phyloP scores from a whole-genome alignment of 2,888 invertebrate genomes.

The Pristionchus mayeri region DNA sequence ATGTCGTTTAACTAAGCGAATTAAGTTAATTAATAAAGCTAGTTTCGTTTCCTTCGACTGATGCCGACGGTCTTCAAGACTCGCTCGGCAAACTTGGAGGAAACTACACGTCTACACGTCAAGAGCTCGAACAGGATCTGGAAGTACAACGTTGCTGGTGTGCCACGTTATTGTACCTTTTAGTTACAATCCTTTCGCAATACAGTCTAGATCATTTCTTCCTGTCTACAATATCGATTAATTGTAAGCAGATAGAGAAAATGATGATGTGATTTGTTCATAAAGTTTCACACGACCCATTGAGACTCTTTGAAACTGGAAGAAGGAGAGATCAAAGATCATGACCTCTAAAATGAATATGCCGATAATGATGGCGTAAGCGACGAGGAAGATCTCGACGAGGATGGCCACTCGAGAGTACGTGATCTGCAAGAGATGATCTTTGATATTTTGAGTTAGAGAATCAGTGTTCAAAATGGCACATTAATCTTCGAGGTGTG shows the following conservation, averaged over 20 bases:
- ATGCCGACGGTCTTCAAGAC: not conserved
- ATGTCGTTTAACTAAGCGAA: no score
- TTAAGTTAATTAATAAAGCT: no score
- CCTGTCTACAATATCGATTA: no score
- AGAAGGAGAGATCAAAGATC: not conserved
- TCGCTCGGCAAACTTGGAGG: not conserved
- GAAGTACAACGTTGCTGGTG: not conserved
- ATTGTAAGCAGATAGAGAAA: not conserved
- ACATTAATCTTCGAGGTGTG: no score
- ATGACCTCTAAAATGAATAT: slow-evolving; percentile 23
- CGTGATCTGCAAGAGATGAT: not conserved
- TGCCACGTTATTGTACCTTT: not conserved
- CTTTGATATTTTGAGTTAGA: no score
- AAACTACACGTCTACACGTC: not conserved
- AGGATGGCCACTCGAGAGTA: not conserved
- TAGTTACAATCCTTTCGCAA: no score
- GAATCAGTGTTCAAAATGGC: no score
- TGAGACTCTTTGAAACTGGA: no score
- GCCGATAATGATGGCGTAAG: not conserved
- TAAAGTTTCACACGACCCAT: no score
- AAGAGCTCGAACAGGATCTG: not conserved
- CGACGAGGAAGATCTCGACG: slow-evolving; percentile 8
- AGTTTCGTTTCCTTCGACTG: not conserved
- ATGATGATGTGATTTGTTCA: no score
- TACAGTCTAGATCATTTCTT: no score